Percentiles rank a stretch among this genome's conserved stretches.
Evolutionary conservation across 2,113 vertebrate genomes (phyloP).

Genomic region (Sebastes schlegelii): DNA sequence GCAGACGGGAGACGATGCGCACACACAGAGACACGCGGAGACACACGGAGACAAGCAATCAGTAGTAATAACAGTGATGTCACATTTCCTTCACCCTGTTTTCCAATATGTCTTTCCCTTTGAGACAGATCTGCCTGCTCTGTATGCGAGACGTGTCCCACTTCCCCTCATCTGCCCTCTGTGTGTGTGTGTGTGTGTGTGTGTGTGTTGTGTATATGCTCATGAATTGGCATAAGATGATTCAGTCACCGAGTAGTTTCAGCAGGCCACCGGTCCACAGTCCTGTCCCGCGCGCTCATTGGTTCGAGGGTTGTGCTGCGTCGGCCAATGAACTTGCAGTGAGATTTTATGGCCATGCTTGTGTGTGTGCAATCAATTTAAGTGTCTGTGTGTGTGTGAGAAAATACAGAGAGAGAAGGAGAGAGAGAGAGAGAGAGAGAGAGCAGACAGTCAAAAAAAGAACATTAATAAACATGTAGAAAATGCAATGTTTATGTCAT

Average conservation of each 20-base stretch:
- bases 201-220: slow-evolving; percentile 15
- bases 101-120: slow-evolving; percentile 11
- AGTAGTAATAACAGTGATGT: slow-evolving; percentile 37
- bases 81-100: slow-evolving; percentile 15
- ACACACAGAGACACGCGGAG: background rate
- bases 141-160: slow-evolving; percentile 44
- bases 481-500: background rate
- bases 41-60: slow-evolving; percentile 10
- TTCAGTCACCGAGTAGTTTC: slow-evolving; percentile 73
- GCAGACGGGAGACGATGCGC: background rate
- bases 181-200: slow-evolving; percentile 21
- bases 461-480: slow-evolving; percentile 25
- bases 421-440: background rate
- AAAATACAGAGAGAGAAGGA: background rate
- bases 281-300: slow-evolving; percentile 48
- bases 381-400: slow-evolving; percentile 21
- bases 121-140: slow-evolving; percentile 28
- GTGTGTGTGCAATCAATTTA: slow-evolving; percentile 33
- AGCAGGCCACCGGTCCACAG: slow-evolving; percentile 47
- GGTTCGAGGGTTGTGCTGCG: slow-evolving; percentile 25
- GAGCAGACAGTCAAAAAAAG: background rate
- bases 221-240: slow-evolving; percentile 48
- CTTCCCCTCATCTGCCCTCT: slow-evolving; percentile 52
- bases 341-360: slow-evolving; percentile 43
- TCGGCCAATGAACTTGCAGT: slow-evolving; percentile 59